phyloP scores from a whole-genome alignment of 2,797 vertebrate species.

The Danio albolineatus region DNA sequence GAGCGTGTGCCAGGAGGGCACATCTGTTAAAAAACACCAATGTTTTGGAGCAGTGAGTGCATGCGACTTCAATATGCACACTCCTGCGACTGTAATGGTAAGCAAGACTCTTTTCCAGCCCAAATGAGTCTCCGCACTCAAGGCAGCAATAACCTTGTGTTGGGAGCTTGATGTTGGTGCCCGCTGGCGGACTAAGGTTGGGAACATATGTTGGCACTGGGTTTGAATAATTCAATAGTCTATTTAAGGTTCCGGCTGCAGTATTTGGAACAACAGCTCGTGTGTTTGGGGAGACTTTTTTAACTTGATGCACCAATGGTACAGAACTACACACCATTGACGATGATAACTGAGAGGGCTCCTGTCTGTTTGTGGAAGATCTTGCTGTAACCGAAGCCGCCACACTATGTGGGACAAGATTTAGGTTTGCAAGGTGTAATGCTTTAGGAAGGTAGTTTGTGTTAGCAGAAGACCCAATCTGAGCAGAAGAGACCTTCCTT shows the following conservation, averaged over 20 bases:
- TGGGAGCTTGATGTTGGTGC: slow-evolving; percentile 87
- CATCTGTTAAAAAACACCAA: slow-evolving; percentile 97
- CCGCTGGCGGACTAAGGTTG: slow-evolving; percentile 88
- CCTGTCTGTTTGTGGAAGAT: slow-evolving; percentile 78
- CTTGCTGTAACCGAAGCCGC: slow-evolving; percentile 89
- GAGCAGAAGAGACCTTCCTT: slow-evolving; percentile 64
- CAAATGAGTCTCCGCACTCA: slow-evolving; percentile 95
- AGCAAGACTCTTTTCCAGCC: slow-evolving; percentile 89
- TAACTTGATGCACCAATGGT: slow-evolving; percentile 94
- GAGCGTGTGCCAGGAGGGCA: slow-evolving; percentile 91
- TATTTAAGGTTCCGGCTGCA: slow-evolving; percentile 87
- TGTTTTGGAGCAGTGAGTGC: slow-evolving; percentile 89
- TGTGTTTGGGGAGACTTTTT: slow-evolving; percentile 79
- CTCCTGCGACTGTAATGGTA: slow-evolving; percentile 92
- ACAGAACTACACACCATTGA: slow-evolving; percentile 85
- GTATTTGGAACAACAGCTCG: slow-evolving; percentile 66
- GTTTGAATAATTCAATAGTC: slow-evolving; percentile 89
- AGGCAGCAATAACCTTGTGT: slow-evolving; percentile 90
- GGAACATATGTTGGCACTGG: slow-evolving; percentile 93
- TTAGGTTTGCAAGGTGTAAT: slow-evolving; percentile 95
- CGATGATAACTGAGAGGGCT: slow-evolving; percentile 75
- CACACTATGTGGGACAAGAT: slow-evolving; percentile 95
- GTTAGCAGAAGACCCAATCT: slow-evolving; percentile 59
- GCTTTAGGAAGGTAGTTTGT: slow-evolving; percentile 92
- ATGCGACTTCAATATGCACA: slow-evolving; percentile 94